These are phyloP conservation scores for Agrenia bidenticulata DNA, from an alignment of 2,888 invertebrate genomes.

Conservation along the genomic window DNA sequence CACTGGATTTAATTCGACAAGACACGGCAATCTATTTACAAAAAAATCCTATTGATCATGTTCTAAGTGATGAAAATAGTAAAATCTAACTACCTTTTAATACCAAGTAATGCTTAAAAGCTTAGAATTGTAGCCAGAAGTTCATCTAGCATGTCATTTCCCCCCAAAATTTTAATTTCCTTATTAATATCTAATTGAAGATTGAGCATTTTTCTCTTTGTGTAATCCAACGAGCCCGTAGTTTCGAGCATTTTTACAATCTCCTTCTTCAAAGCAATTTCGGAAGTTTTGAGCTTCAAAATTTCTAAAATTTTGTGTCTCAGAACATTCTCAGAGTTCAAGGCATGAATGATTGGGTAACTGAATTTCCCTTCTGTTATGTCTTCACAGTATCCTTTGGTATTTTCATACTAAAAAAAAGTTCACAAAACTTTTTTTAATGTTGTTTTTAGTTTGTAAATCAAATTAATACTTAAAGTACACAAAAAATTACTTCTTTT, in stretches of 20 bases:
- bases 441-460: too few relatives aligned
- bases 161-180: not conserved
- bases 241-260: not conserved
- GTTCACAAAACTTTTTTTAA: not conserved
- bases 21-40: too few relatives aligned
- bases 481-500: not conserved
- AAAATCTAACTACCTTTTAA: too few relatives aligned
- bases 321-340: not conserved
- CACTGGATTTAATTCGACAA: too few relatives aligned
- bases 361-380: not conserved
- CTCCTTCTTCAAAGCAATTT: not conserved
- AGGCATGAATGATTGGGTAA: not conserved
- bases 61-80: too few relatives aligned
- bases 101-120: not conserved
- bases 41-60: too few relatives aligned
- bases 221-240: not conserved
- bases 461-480: too few relatives aligned
- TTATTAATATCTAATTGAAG: not conserved
- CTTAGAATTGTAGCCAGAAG: not conserved
- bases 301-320: not conserved
- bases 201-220: not conserved
- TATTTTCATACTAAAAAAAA: not conserved
- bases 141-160: not conserved
- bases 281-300: not conserved
- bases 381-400: slow-evolving; percentile 2